These are phyloP conservation scores for Lithobates sylvaticus DNA, from an alignment of 2,797 vertebrate species.

Conservation along the genomic window DNA sequence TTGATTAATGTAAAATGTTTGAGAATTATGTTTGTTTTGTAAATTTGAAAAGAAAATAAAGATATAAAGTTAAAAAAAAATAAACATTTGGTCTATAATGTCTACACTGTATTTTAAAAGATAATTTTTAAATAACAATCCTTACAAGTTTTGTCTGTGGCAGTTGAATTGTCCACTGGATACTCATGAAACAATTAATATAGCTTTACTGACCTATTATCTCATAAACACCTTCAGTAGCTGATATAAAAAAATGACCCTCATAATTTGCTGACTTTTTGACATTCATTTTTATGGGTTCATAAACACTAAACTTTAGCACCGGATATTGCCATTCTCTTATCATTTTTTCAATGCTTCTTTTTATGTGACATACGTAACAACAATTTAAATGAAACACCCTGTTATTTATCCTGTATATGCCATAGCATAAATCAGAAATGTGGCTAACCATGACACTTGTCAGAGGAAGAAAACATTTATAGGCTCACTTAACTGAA, in stretches of 20 bases:
- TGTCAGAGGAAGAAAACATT: background rate
- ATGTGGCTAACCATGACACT: background rate
- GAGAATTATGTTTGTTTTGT: too few species aligned
- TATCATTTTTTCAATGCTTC: slow-evolving; percentile 5
- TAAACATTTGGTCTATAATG: too few species aligned
- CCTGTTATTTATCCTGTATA: background rate
- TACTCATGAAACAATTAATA: background rate
- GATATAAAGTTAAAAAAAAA: too few species aligned
- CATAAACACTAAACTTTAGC: slow-evolving; percentile 6
- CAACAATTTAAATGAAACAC: background rate
- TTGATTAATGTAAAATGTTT: too few species aligned
- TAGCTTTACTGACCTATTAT: slow-evolving; percentile 1
- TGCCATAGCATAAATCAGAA: background rate
- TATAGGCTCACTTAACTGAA: background rate
- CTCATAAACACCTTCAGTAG: slow-evolving; percentile 7
- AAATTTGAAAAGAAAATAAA: too few species aligned
- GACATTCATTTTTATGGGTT: slow-evolving; percentile 9
- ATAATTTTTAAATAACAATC: background rate
- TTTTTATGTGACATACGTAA: background rate
- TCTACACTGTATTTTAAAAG: background rate
- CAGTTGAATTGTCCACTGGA: background rate
- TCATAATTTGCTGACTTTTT: slow-evolving; percentile 1
- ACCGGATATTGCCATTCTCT: slow-evolving; percentile 8
- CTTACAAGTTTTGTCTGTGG: background rate
- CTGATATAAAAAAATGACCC: background rate